Percentiles rank a stretch among this genome's conserved stretches.
These are phyloP conservation scores for Ursus arctos DNA, from an alignment of 2,113 vertebrate genomes.

Conservation along the genomic window DNA sequence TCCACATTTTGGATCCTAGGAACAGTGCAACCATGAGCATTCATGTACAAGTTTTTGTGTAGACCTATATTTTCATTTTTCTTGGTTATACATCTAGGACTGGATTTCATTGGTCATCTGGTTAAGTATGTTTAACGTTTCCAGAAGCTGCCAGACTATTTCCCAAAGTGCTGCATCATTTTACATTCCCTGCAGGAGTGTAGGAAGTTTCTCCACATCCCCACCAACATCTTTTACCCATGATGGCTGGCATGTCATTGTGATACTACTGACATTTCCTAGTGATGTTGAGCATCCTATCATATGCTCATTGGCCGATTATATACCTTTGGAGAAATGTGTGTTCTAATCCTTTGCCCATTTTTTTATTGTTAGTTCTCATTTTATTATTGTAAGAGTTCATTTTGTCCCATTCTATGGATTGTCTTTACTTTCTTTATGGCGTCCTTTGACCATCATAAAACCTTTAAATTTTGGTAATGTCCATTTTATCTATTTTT, in stretches of 20 bases:
- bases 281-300: background rate
- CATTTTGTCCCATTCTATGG: background rate
- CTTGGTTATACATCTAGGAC: background rate
- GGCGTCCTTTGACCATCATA: background rate
- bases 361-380: background rate
- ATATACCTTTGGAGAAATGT: background rate
- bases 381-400: background rate
- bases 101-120: background rate
- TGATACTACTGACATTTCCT: background rate
- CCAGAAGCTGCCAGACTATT: background rate
- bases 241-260: background rate
- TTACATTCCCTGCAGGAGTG: background rate
- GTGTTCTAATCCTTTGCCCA: background rate
- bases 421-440: background rate
- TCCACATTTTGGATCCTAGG: background rate
- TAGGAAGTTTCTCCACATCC: background rate
- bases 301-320: background rate
- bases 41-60: background rate
- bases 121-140: background rate
- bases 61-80: background rate
- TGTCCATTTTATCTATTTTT: background rate
- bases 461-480: background rate
- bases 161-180: background rate
- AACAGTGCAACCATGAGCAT: background rate
- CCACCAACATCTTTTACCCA: background rate